Evolutionary conservation across 2,888 invertebrate genomes (phyloP), one percentile per base, ranked within the genome.

Genomic region (Conomelus anceps): DNA sequence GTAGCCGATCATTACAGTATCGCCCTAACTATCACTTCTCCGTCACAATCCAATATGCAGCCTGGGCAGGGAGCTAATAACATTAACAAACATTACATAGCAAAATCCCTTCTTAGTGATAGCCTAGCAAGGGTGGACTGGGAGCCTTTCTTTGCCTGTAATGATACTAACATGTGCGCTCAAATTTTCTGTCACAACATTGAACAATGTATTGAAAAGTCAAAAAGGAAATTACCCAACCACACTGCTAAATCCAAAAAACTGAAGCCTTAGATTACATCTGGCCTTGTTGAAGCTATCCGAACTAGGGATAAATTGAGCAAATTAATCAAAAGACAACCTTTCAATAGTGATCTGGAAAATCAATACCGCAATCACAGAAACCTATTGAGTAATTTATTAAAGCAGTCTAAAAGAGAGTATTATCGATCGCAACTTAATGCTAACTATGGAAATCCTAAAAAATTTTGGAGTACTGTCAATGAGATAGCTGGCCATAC

Each of bases 1-100:
- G 34, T 89, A 0, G 34, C 89, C 22, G 87, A 87, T 22, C 89
- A 89, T 87, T 87, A 63, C 84, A 88, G 88, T 22, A 87, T 87
- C 23, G 87, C 34, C 23, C 13, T 89, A 23, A 34, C 34, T 4
- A 29, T 89, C n/a, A 22, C 23, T 1, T 34, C 41, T 22, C 7
- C 85, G 11, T 7, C 4, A 26, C 24, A 84, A 84, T 84, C 22
- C 85, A 84, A 7, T 26, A 26, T 26, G 26, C 26, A 26, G 26
- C 11, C 26, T 26, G 26, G n/a, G n/a, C n/a, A n/a, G n/a, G n/a
- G n/a, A n/a, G n/a, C n/a, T n/a, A n/a, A 26, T 26, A 26, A 26
- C 6, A 26, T 4, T 11, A 26, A 26, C 11, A 4, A 11, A 26
- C 11, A 26, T 26, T 11, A 26, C 26, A 26, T 26, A 26, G 26